Evolutionary conservation across 2,888 invertebrate genomes (phyloP), one percentile per base, ranked within the genome.

Genomic region (Drosophila parthenogenetica): DNA sequence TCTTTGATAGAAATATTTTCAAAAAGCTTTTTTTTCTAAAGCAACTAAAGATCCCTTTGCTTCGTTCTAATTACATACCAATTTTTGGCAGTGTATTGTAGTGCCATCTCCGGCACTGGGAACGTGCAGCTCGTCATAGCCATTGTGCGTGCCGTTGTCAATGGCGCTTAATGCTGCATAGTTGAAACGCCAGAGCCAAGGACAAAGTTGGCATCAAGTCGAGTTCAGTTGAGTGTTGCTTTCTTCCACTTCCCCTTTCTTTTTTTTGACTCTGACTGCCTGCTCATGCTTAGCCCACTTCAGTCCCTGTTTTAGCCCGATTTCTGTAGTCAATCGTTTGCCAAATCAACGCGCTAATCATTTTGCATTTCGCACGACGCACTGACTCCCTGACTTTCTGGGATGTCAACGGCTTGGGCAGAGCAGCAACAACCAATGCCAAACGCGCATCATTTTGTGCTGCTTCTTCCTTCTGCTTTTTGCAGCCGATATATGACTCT

Each of bases 281-380:
- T 16, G 39, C 19, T 39, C 35, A 35, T 3, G 37, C 16, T 16
- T 0, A 29, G 16, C n/a, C 48, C 59, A 25, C 43, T 42, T 11
- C 50, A 49, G 55, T 49, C 45, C 25, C 39, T 57, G 22, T 32
- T 53, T 57, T 13, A 35, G 49, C 22, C 42, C 64, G 49, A 66
- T 46, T 57, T 54, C 35, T 48, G 61, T 54, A 65, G 14, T 65
- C 86, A 76, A 82, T 79, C 74, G 89, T 48, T 75, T 74, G 87
- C 72, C 88, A 89, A 84, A 85, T 89, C 85, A 79, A 69, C 69
- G 72, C 86, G 86, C 83, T 88, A 85, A 85, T 85, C 89, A 85
- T 75, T 70, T 69, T 64, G 84, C 77, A 68, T 49, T 54, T 42
- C 40, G 39, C 62, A 68, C 53, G 55, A 66, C 66, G 81, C 87